Evolutionary conservation across 2,888 invertebrate genomes (phyloP).

Genomic region (Apotomis capreana): DNA sequence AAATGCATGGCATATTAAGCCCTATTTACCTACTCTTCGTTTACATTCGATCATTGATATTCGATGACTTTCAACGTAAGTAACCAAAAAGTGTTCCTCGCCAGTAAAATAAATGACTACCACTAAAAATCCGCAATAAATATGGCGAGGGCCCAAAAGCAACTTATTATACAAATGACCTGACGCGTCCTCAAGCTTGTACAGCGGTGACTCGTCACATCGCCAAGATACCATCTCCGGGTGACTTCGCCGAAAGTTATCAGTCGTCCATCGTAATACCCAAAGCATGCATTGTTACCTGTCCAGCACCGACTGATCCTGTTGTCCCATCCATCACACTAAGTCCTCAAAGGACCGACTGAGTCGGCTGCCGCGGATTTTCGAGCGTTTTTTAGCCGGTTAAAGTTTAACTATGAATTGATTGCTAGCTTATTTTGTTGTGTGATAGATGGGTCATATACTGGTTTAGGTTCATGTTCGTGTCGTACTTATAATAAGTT

Average conservation of each 20-base stretch:
- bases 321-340: slow-evolving; percentile 41
- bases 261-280: slow-evolving; percentile 52
- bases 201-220: slow-evolving; percentile 64
- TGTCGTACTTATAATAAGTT: too few species aligned
- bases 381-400: slow-evolving; percentile 6
- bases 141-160: too few species aligned
- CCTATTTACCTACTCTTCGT: too few species aligned
- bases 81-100: too few species aligned
- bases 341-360: slow-evolving; percentile 69
- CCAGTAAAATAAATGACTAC: too few species aligned
- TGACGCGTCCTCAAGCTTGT: slow-evolving; percentile 53
- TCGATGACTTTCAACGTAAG: too few species aligned
- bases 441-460: slow-evolving; percentile 9
- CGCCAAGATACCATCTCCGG: slow-evolving; percentile 54
- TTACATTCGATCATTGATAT: too few species aligned
- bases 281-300: slow-evolving; percentile 40
- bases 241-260: slow-evolving; percentile 74
- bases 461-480: too few species aligned
- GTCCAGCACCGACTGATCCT: slow-evolving; percentile 36
- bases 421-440: neutral
- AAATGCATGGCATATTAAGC: too few species aligned
- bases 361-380: slow-evolving; percentile 26
- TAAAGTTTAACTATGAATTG: slow-evolving; percentile 8
- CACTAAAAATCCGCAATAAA: too few species aligned
- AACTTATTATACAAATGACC: slow-evolving; percentile 43